phyloP scores from a whole-genome alignment of 2,888 invertebrate species.

The Pomacea canaliculata region DNA sequence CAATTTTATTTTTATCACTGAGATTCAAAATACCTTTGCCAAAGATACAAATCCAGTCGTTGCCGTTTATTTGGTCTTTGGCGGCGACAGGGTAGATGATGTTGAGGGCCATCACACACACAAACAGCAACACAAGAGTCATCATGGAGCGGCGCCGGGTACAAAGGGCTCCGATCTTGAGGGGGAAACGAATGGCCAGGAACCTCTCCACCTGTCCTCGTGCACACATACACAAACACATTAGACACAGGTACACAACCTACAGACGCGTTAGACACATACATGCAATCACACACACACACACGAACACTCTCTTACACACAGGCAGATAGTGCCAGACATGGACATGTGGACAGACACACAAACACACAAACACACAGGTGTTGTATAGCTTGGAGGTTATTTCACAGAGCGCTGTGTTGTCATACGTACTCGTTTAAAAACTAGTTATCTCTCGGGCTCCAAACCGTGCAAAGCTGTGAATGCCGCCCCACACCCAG shows the following conservation, averaged over 20 bases:
- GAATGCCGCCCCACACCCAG: too few relatives aligned
- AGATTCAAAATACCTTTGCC: not conserved
- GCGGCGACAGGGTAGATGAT: constrained; percentile 47
- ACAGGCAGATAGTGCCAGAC: not conserved
- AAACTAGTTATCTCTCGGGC: too few relatives aligned
- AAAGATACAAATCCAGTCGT: constrained; percentile 3
- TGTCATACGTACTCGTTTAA: too few relatives aligned
- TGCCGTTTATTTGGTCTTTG: constrained; percentile 31
- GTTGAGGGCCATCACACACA: constrained; percentile 37
- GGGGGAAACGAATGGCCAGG: constrained; percentile 58
- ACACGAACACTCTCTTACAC: not conserved
- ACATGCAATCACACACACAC: not conserved
- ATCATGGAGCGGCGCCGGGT: constrained; percentile 39
- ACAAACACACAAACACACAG: not conserved
- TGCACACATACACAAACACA: not conserved
- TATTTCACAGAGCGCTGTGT: too few relatives aligned
- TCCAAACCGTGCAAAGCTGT: too few relatives aligned
- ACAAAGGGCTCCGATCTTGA: constrained; percentile 47
- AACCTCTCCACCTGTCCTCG: constrained; percentile 46
- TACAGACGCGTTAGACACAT: too few relatives aligned
- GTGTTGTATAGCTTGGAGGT: too few relatives aligned
- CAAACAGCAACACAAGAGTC: constrained; percentile 33
- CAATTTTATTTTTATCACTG: too few relatives aligned
- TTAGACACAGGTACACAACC: too few relatives aligned
- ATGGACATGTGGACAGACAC: not conserved